Percentiles rank a stretch among this genome's conserved stretches.
These are phyloP conservation scores for Perca fluviatilis DNA, from an alignment of 2,113 vertebrate species.

Conservation along the genomic window DNA sequence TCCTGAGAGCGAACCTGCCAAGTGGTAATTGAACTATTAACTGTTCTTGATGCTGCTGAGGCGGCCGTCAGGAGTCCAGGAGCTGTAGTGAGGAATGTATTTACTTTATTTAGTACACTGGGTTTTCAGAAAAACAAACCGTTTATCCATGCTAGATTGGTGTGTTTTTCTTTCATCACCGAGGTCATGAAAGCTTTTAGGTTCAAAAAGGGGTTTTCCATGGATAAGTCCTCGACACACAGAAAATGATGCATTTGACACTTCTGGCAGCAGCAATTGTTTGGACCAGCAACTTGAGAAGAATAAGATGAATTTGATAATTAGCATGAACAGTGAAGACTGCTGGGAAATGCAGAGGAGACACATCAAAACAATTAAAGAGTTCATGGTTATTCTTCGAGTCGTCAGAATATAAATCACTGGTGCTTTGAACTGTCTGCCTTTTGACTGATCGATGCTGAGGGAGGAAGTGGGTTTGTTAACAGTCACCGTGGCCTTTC, in stretches of 20 bases:
- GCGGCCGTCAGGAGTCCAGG: neutral
- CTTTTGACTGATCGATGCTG: conserved; percentile 13
- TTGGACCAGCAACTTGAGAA: neutral
- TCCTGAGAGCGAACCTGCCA: conserved; percentile 18
- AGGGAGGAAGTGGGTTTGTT: conserved; percentile 30
- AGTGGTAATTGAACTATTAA: conserved; percentile 58
- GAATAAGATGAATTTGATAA: neutral
- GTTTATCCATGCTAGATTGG: neutral
- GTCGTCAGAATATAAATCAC: neutral
- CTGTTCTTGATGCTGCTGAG: conserved; percentile 12
- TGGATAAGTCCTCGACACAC: neutral
- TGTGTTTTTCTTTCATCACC: neutral
- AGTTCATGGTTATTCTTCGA: neutral
- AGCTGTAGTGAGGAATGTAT: conserved; percentile 1
- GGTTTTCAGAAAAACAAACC: neutral
- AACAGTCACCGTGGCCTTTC: conserved; percentile 45
- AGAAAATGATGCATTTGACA: neutral
- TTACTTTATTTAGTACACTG: neutral
- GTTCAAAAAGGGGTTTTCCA: neutral
- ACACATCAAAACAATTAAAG: neutral
- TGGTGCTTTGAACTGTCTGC: neutral
- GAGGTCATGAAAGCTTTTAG: neutral
- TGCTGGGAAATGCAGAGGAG: neutral
- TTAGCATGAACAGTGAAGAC: neutral
- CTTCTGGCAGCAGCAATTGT: neutral